Conservation (phyloP, 2,113 vertebrate species). For the Lophotis ruficrista region DNA sequence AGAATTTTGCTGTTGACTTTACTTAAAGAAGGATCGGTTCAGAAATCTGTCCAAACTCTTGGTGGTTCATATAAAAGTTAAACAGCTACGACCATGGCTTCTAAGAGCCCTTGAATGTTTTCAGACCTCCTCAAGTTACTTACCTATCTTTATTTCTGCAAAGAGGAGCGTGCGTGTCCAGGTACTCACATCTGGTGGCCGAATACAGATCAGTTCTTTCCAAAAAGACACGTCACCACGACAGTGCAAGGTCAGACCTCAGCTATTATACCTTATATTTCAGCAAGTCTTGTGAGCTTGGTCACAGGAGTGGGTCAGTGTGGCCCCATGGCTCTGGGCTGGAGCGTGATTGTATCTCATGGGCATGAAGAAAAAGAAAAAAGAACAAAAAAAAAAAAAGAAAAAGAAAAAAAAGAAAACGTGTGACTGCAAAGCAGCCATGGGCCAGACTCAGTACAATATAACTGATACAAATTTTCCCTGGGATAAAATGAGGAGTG, state of each 20-base stretch:
- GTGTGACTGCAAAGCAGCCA: neutral
- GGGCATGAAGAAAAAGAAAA: accelerated
- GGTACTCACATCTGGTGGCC: accelerated
- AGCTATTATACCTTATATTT: neutral
- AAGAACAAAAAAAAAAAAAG: neutral
- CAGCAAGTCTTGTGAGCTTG: neutral
- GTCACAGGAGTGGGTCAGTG: neutral
- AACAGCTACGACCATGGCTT: slow-evolving; percentile 54
- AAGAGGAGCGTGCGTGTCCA: neutral
- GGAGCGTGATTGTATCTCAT: neutral
- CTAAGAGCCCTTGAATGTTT: slow-evolving; percentile 28
- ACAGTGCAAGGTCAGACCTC: neutral
- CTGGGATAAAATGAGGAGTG: neutral
- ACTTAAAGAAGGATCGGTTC: neutral
- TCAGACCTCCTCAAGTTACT: slow-evolving; percentile 1
- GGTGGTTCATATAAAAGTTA: slow-evolving; percentile 8
- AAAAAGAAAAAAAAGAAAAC: neutral
- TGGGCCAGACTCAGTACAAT: accelerated
- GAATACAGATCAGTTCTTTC: neutral
- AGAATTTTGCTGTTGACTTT: neutral
- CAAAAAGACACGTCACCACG: neutral
- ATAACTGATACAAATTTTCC: neutral
- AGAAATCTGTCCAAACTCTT: slow-evolving; percentile 21
- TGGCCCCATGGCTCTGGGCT: neutral
- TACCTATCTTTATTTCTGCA: neutral